These are phyloP conservation scores for Heptranchias perlo DNA, from an alignment of 2,113 vertebrate species.

Conservation along the genomic window DNA sequence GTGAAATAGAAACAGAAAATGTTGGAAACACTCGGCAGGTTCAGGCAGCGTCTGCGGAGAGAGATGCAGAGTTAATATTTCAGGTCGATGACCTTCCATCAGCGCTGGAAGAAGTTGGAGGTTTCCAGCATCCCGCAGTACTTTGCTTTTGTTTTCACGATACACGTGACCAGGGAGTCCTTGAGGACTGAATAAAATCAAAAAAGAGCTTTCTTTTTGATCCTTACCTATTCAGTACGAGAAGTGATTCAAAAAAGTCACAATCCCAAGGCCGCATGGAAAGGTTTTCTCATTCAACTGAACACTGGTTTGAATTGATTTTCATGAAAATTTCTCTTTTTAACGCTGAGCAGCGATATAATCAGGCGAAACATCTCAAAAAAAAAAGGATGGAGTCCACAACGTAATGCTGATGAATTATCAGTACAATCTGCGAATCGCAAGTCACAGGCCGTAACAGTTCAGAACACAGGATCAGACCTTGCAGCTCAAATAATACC, in stretches of 20 bases:
- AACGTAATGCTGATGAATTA: neutral
- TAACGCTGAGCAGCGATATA: neutral
- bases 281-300: neutral
- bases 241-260: neutral
- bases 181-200: neutral
- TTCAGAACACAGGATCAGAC: neutral
- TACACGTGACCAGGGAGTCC: neutral
- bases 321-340: neutral
- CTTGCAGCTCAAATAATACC: neutral
- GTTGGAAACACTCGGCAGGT: too few relatives aligned
- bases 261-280: neutral
- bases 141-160: neutral
- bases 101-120: too few relatives aligned
- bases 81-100: too few relatives aligned
- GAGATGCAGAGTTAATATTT: too few relatives aligned
- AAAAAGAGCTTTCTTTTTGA: neutral
- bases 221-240: neutral
- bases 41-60: too few relatives aligned
- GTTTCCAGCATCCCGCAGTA: neutral
- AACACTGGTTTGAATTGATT: neutral
- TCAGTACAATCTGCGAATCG: neutral
- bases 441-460: neutral
- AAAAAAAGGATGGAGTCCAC: neutral
- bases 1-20: too few relatives aligned
- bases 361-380: neutral